Conservation (phyloP, 2,797 vertebrate species). For the Sebastes aleutianus region DNA sequence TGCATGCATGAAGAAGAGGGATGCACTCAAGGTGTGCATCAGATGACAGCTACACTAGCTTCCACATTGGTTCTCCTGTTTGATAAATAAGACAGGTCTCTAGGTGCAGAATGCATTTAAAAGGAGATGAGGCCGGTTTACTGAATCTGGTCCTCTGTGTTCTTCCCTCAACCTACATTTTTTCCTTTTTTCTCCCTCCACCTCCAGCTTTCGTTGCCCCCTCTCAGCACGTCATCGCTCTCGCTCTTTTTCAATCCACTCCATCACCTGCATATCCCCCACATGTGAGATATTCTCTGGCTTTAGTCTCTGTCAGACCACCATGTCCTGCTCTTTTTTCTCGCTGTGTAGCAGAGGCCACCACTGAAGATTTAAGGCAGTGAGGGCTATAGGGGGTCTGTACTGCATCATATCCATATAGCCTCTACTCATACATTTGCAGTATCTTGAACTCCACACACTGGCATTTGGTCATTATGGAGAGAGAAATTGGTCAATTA, state of each 20-base stretch:
- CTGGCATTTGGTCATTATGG: neutral
- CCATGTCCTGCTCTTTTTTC: neutral
- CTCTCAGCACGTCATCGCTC: neutral
- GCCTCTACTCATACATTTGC: neutral
- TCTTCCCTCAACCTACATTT: neutral
- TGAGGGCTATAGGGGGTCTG: neutral
- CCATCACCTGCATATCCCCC: constrained; percentile 2
- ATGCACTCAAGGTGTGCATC: constrained; percentile 12
- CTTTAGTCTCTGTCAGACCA: constrained; percentile 32
- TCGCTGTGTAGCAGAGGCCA: neutral
- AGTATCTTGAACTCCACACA: neutral
- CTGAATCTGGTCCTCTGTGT: constrained; percentile 4
- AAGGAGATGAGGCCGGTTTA: neutral
- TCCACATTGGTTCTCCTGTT: constrained; percentile 7
- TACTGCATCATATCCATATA: neutral
- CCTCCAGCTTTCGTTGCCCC: neutral
- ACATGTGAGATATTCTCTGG: neutral
- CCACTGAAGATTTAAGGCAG: neutral
- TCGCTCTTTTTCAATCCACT: neutral
- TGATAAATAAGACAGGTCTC: constrained; percentile 35
- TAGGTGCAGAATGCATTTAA: neutral
- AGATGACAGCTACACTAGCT: neutral
- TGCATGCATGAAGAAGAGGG: constrained; percentile 7
- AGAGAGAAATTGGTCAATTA: neutral
- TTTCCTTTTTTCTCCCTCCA: neutral